A percentile compares a stretch with the other conserved stretches of the same genome.
phyloP scores from a whole-genome alignment of 1,140 invertebrate genomes.

The Drosophila neocordata region DNA sequence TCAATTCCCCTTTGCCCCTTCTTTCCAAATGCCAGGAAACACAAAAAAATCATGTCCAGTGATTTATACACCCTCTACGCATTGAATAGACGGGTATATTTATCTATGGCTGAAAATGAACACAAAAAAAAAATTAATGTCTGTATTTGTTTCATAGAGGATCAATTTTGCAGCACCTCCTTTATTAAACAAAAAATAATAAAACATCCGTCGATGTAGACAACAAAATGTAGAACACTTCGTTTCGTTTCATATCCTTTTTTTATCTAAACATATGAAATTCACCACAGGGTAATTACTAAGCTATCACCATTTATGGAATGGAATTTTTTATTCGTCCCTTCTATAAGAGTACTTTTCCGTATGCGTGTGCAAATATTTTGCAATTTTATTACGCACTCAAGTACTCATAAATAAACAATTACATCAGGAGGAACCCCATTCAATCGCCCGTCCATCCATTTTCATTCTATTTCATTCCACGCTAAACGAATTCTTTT shows the following conservation, averaged over 20 bases:
- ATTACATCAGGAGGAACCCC: constrained; percentile 51
- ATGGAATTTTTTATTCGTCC: constrained; percentile 52
- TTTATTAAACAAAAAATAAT: no score
- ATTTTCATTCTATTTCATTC: background rate
- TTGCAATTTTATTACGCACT: constrained; percentile 82
- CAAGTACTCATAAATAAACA: constrained; percentile 80
- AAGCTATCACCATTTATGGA: background rate
- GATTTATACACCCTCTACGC: constrained; percentile 30
- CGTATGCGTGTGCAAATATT: constrained; percentile 71
- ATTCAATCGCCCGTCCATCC: background rate
- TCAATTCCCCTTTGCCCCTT: constrained; percentile 36
- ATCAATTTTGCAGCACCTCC: no score
- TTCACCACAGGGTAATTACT: constrained; percentile 6
- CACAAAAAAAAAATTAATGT: no score
- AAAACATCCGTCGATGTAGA: no score
- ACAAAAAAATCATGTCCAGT: constrained; percentile 62
- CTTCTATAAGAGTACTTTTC: constrained; percentile 18
- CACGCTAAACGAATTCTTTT: constrained; percentile 44
- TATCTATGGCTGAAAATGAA: background rate
- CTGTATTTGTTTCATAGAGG: no score
- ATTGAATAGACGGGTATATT: background rate
- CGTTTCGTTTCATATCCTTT: no score
- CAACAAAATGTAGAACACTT: no score
- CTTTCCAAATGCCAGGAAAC: constrained; percentile 25
- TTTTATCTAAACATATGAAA: no score